Base-by-base conservation (phyloP, 2,888 invertebrate genomes). In the Limenitis arthemis region DNA sequence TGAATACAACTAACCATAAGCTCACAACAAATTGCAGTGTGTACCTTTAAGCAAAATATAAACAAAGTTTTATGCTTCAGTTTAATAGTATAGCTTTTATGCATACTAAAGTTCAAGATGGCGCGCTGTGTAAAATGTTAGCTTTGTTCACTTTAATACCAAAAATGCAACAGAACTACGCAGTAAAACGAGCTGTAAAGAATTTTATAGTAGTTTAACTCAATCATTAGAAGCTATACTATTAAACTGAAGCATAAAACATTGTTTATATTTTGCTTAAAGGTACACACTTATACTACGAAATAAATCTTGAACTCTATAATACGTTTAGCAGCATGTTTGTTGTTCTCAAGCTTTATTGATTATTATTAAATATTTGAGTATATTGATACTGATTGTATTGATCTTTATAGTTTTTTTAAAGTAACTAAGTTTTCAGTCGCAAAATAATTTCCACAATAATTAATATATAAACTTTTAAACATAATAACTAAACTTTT, bases 161-260 rank as follows among this genome's bases (percentile, higher is more conserved):
- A 43, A 54, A 54, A 54, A 49, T 48, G 54, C 49, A 56, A 54
- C 54, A 47, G 43, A 53, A 51, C 43, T 56, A 53, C 44, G 49
- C 31, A 51, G 50, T 50, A 50, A 39, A 46, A 33, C 47, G 34
- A 30, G 39, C 43, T 52, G 49, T 49, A 54, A 54, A 51, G 20
- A 44, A 49, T 44, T 41, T 48, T 49, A 42, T 34, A 47, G 48
- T 46, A 43, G 46, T 47, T 55, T 47, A 50, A 47, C 50, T 38
- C 47, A 50, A 43, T 50, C 50, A 54, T 47, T 49, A 39, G 37
- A 42, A 32, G 12, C 37, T 52, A 52, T 52, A 42, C 28, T 78
- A 81, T 82, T 77, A 70, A 71, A 79, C 79, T 71, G 70, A 72
- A 72, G 33, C 34, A 9, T 36, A 44, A 40, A 44, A 29, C 50